These are phyloP conservation scores for Ariopsis seemanni DNA, from an alignment of 2,113 vertebrate genomes.

Conservation along the genomic window DNA sequence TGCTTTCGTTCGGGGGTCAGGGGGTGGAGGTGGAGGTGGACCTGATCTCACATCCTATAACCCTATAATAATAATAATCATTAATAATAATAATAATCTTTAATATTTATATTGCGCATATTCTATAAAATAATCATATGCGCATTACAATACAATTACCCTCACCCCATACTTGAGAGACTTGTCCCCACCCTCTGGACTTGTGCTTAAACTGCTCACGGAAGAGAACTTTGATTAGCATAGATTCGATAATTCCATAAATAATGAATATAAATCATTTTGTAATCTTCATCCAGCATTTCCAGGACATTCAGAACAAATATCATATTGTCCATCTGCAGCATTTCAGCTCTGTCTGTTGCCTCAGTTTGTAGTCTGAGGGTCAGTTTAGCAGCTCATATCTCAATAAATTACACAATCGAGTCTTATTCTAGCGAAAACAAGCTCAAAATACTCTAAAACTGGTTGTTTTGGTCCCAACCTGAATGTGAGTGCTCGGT, in stretches of 20 bases:
- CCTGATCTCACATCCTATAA: background rate
- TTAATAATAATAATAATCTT: too few relatives aligned
- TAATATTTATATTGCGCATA: too few relatives aligned
- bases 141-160: too few relatives aligned
- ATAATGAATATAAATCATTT: background rate
- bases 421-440: background rate
- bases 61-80: too few relatives aligned
- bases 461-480: background rate
- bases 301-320: background rate
- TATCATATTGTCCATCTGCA: background rate
- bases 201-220: background rate
- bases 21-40: background rate
- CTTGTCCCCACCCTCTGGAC: background rate
- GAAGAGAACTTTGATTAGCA: background rate
- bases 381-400: slow-evolving; percentile 5
- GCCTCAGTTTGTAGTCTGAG: background rate
- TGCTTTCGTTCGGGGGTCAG: background rate
- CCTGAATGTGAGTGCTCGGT: background rate
- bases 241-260: background rate
- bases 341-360: background rate
- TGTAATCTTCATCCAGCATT: background rate
- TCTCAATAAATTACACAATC: background rate
- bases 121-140: too few relatives aligned
- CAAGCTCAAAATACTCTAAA: too few relatives aligned
- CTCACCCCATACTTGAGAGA: background rate